Evolutionary conservation across 2,888 invertebrate species (phyloP).

Genomic region (Oscheius sp.): DNA sequence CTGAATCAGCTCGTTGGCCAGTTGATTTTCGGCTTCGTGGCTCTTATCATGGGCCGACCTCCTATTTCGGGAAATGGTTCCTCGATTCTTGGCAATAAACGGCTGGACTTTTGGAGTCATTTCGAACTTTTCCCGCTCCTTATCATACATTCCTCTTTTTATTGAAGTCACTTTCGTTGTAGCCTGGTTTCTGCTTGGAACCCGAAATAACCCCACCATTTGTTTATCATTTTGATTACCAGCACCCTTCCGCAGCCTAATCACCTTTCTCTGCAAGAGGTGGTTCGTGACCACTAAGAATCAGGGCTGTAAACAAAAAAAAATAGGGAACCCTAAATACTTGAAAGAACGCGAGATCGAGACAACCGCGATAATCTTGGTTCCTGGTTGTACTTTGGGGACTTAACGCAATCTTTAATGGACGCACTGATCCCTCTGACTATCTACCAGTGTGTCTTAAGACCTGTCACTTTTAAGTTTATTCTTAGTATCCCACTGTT

Average conservation of each 20-base stretch:
- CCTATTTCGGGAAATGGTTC: conserved; percentile 20
- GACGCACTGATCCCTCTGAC: too few species aligned
- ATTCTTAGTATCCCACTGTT: too few species aligned
- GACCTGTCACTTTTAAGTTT: too few species aligned
- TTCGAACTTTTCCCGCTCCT: background rate
- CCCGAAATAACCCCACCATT: background rate
- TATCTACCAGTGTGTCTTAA: too few species aligned
- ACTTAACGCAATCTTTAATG: too few species aligned
- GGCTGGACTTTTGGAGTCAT: background rate
- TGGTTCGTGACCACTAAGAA: too few species aligned
- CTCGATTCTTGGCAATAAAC: background rate
- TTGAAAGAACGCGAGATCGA: too few species aligned
- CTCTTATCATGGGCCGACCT: conserved; percentile 9
- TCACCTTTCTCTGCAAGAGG: background rate
- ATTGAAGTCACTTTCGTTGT: background rate
- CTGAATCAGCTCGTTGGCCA: conserved; percentile 2
- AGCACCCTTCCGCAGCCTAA: background rate
- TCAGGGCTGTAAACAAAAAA: too few species aligned
- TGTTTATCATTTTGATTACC: background rate
- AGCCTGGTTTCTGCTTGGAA: background rate
- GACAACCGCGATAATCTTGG: too few species aligned
- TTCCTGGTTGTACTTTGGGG: too few species aligned
- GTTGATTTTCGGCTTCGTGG: conserved; percentile 22
- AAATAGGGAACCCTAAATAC: too few species aligned
- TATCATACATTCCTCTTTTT: conserved; percentile 1